A percentile compares a stretch with the other conserved stretches of the same genome.
Evolutionary conservation across 2,888 invertebrate genomes (phyloP).

Genomic region (Stenodera caucasica): DNA sequence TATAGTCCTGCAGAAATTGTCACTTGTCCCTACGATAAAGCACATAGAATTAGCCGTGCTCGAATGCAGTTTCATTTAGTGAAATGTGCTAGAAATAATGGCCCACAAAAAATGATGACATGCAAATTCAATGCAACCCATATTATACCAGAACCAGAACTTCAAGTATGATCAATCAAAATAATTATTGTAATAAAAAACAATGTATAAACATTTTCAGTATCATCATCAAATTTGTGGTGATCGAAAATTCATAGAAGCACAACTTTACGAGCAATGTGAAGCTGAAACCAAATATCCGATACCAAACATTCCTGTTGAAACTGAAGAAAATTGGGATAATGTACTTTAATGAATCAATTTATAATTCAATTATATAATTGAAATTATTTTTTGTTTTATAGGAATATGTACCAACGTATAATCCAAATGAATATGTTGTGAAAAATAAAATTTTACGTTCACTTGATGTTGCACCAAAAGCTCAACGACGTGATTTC

Average conservation of each 20-base stretch:
- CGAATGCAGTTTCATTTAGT: slow-evolving; percentile 60
- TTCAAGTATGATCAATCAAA: slow-evolving; percentile 31
- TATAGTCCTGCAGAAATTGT: slow-evolving; percentile 46
- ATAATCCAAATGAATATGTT: slow-evolving; percentile 24
- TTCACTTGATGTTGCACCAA: neutral
- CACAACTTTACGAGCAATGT: slow-evolving; percentile 17
- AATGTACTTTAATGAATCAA: slow-evolving; percentile 25
- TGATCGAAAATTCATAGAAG: slow-evolving; percentile 25
- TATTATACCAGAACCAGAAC: slow-evolving; percentile 58
- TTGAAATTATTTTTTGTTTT: neutral
- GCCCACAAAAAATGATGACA: slow-evolving; percentile 50
- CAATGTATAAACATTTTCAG: slow-evolving; percentile 18
- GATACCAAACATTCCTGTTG: slow-evolving; percentile 14
- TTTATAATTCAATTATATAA: slow-evolving; percentile 3
- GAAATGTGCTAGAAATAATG: slow-evolving; percentile 59
- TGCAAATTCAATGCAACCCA: slow-evolving; percentile 63
- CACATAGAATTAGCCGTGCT: slow-evolving; percentile 59
- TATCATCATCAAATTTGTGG: slow-evolving; percentile 28
- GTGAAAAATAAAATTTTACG: slow-evolving; percentile 12
- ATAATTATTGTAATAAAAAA: no score
- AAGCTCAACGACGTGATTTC: slow-evolving; percentile 4
- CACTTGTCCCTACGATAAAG: slow-evolving; percentile 60
- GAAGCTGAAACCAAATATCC: slow-evolving; percentile 15
- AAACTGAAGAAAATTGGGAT: slow-evolving; percentile 36
- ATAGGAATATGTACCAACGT: slow-evolving; percentile 17